Evolutionary conservation across 2,888 invertebrate genomes (phyloP), one percentile per base, ranked within the genome.

Genomic region (Antitype chi): DNA sequence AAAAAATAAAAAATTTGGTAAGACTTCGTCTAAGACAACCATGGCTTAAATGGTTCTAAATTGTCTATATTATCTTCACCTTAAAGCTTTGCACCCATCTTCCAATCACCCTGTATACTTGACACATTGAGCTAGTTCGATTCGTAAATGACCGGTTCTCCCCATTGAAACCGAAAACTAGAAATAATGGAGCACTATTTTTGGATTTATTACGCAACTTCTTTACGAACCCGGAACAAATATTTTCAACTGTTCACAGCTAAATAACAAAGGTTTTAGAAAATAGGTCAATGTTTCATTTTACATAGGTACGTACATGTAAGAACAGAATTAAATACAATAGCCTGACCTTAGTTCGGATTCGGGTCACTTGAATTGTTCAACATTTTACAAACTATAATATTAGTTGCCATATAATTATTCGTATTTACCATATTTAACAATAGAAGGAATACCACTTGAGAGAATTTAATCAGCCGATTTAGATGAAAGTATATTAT

Each of bases 221-320:
- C 52, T 55, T 1, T 49, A 52, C 43, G 3, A 53, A 77, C 38
- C 77, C 60, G 63, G 57, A 71, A 85, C 3, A 23, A 59, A 81
- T 64, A 68, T 47, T 53, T 57, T 70, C 13, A 62, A 62, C 11
- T 55, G 23, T 38, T 63, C 32, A 57, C 9, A 15, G 66, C 53
- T 71, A n/a, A 63, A 52, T 59, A 7, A 72, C 52, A 62, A 53
- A 38, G 13, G 32, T 53, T 28, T 70, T 38, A 32, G 32, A 25
- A 81, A 81, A 81, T 81, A 52, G 67, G 70, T 75, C 53, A 70
- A 81, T 57, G 52, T 47, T 81, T 47, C 38, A 67, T 62, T 62
- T 81, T 57, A 38, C 38, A 38, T 38, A 38, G 38, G 38, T 66
- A 59, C n/a, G n/a, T n/a, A 59, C 25, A 11, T 15, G 15, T 62